Conservation (phyloP, 1,140 invertebrate genomes). For the Chrysopa pallens region DNA sequence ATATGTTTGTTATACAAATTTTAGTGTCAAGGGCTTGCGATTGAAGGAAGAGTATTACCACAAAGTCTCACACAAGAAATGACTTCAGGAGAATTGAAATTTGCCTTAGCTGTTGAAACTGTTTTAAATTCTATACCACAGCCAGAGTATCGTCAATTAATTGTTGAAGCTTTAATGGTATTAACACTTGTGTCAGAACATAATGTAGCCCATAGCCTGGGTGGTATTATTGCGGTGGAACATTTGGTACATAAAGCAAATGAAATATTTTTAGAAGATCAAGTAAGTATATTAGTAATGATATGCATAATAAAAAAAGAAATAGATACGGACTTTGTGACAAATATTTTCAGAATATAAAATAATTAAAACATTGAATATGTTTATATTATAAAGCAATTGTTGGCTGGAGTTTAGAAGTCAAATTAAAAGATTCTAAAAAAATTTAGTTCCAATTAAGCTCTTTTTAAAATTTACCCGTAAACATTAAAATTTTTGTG, state of each 20-base stretch:
- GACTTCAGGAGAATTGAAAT: slow-evolving; percentile 97
- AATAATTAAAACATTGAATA: too few relatives aligned
- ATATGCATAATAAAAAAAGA: too few relatives aligned
- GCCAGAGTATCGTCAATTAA: slow-evolving; percentile 93
- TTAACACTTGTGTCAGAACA: slow-evolving; percentile 81
- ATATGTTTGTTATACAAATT: slow-evolving; percentile 14
- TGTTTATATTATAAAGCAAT: too few relatives aligned
- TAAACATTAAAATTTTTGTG: too few relatives aligned
- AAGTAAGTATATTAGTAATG: slow-evolving; percentile 51
- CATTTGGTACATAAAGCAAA: slow-evolving; percentile 88
- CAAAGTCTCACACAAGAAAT: slow-evolving; percentile 92
- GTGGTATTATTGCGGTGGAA: slow-evolving; percentile 78
- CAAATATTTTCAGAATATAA: too few relatives aligned
- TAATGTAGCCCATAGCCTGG: slow-evolving; percentile 56
- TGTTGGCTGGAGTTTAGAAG: too few relatives aligned
- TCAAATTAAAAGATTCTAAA: too few relatives aligned
- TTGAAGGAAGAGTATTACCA: slow-evolving; percentile 74
- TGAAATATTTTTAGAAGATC: slow-evolving; percentile 87
- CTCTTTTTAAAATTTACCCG: too few relatives aligned
- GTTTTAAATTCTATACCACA: slow-evolving; percentile 93
- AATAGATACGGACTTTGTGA: too few relatives aligned
- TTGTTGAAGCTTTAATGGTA: slow-evolving; percentile 95
- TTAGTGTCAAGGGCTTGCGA: slow-evolving; percentile 77
- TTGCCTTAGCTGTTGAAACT: slow-evolving; percentile 94
- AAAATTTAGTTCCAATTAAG: too few relatives aligned